Conservation (phyloP, 2,113 vertebrate species). For the Myocastor coypus region DNA sequence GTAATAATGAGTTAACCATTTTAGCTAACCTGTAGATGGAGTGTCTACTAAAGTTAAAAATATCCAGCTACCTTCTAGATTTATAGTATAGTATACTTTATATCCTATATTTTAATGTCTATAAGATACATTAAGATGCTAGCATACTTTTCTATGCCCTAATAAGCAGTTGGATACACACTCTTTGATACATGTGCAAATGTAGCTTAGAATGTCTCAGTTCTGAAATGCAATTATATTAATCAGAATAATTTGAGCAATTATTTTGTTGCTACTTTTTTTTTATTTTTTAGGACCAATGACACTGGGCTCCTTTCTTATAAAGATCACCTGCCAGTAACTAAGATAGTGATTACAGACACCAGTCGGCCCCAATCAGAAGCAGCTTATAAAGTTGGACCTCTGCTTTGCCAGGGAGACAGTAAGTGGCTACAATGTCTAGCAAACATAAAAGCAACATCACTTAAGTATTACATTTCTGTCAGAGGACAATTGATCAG, state of each 20-base stretch:
- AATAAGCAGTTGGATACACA: background rate
- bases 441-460: background rate
- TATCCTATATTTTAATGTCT: background rate
- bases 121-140: background rate
- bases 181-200: background rate
- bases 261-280: conserved; percentile 65
- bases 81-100: background rate
- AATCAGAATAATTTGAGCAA: conserved; percentile 60
- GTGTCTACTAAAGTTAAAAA: background rate
- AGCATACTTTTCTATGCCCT: background rate
- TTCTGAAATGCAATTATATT: conserved; percentile 41
- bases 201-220: conserved; percentile 31
- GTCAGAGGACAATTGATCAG: background rate
- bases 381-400: conserved; percentile 93
- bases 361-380: conserved; percentile 91
- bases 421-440: conserved; percentile 89
- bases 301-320: conserved; percentile 93
- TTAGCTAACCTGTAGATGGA: background rate
- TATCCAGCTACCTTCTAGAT: background rate
- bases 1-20: background rate
- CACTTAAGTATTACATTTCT: background rate
- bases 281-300: conserved; percentile 88
- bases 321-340: conserved; percentile 94
- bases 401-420: conserved; percentile 94
- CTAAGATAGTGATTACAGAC: conserved; percentile 92